Conservation (phyloP, 2,797 vertebrate genomes). For the Menidia menidia region DNA sequence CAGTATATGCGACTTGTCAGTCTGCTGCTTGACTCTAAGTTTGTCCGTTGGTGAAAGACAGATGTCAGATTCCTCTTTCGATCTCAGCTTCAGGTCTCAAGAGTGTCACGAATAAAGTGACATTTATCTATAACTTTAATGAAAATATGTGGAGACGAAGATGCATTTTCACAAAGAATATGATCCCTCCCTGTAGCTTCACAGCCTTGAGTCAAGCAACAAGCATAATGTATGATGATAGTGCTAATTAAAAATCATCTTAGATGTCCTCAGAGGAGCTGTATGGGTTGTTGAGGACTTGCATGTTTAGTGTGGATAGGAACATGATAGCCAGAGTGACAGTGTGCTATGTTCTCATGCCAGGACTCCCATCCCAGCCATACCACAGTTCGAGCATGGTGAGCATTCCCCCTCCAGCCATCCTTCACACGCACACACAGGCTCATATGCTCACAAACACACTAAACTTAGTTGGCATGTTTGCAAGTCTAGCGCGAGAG, state of each 20-base stretch:
- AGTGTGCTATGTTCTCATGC: constrained; percentile 66
- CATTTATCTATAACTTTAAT: no score
- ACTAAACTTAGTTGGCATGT: constrained; percentile 32
- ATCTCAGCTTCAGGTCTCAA: constrained; percentile 19
- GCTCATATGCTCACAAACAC: background rate
- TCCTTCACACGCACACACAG: constrained; percentile 29
- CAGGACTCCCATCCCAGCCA: constrained; percentile 58
- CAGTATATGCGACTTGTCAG: constrained; percentile 28
- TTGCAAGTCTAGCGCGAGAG: constrained; percentile 39
- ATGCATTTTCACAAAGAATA: background rate
- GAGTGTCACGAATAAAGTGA: constrained; percentile 12
- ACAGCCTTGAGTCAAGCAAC: background rate
- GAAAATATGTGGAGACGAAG: no score
- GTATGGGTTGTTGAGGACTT: constrained; percentile 24
- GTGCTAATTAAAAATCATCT: constrained; percentile 50
- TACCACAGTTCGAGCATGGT: constrained; percentile 60
- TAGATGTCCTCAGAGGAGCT: constrained; percentile 43
- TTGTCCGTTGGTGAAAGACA: constrained; percentile 37
- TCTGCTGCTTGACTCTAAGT: constrained; percentile 33
- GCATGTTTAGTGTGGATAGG: constrained; percentile 35
- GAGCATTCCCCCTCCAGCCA: constrained; percentile 60
- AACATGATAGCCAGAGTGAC: constrained; percentile 57
- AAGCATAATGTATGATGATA: constrained; percentile 30
- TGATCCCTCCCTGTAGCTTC: background rate
- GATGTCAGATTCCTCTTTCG: constrained; percentile 46